phyloP scores from a whole-genome alignment of 1,140 invertebrate genomes.

The Gryllus bimaculatus region DNA sequence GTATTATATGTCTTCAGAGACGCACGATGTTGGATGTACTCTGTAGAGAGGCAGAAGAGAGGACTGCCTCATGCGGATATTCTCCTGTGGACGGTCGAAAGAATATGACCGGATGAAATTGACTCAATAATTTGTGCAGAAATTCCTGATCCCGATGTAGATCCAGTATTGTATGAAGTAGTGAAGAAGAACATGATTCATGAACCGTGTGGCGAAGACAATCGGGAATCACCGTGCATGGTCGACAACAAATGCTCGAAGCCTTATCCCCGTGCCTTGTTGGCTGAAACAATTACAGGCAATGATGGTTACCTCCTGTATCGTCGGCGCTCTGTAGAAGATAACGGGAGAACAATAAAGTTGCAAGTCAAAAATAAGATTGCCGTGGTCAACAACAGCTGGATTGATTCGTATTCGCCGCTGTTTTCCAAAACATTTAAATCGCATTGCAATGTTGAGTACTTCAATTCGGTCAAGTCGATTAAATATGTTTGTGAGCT shows the following conservation, averaged over 20 bases:
- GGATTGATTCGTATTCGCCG: constrained; percentile 33
- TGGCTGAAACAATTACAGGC: constrained; percentile 28
- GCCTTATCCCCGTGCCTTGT: constrained; percentile 31
- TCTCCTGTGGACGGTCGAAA: constrained; percentile 25
- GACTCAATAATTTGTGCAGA: constrained; percentile 23
- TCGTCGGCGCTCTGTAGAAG: constrained; percentile 26
- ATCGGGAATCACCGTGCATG: constrained; percentile 31
- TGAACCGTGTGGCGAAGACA: constrained; percentile 28
- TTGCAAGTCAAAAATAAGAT: constrained; percentile 13
- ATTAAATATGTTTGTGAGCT: constrained; percentile 36
- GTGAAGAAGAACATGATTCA: constrained; percentile 32
- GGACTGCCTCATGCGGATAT: constrained; percentile 36
- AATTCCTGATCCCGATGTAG: constrained; percentile 21
- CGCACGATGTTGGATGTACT: constrained; percentile 30
- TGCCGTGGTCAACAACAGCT: constrained; percentile 30
- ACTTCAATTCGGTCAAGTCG: constrained; percentile 30
- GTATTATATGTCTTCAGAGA: constrained; percentile 32
- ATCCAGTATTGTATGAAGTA: constrained; percentile 23
- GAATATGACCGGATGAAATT: constrained; percentile 25
- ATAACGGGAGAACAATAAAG: constrained; percentile 23
- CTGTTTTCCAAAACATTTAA: constrained; percentile 29
- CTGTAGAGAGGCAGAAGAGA: constrained; percentile 45
- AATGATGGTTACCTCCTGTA: constrained; percentile 36
- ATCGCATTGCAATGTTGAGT: constrained; percentile 35
- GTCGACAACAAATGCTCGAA: constrained; percentile 32